A percentile compares a stretch with the other conserved stretches of the same genome.
Conservation (phyloP, 2,113 vertebrate species). For the Pygoscelis antarcticus region DNA sequence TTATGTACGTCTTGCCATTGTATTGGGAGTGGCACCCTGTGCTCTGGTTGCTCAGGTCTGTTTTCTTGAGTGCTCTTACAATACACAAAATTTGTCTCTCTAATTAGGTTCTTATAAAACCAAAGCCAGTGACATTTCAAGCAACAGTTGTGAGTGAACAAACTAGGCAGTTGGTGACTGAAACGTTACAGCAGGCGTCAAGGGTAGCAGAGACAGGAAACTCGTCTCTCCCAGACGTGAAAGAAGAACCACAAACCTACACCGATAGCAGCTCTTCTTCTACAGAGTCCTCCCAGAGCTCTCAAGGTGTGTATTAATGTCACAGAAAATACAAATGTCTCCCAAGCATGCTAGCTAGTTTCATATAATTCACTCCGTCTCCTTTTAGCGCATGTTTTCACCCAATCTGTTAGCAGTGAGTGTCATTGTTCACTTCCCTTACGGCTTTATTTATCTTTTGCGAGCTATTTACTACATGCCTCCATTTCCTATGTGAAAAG, state of each 20-base stretch:
- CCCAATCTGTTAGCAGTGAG: background rate
- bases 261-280: constrained; percentile 82
- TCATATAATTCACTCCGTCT: background rate
- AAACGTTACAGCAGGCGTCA: constrained; percentile 93
- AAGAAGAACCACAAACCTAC: constrained; percentile 81
- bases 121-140: constrained; percentile 95
- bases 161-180: constrained; percentile 92
- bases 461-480: background rate
- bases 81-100: background rate
- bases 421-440: background rate
- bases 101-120: constrained; percentile 94
- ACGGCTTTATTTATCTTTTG: background rate
- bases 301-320: constrained; percentile 77
- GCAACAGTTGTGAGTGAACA: constrained; percentile 94
- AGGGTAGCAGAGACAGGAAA: constrained; percentile 80
- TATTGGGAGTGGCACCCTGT: background rate
- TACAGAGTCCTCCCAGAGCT: constrained; percentile 80
- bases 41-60: background rate
- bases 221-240: constrained; percentile 79
- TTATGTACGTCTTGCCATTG: background rate
- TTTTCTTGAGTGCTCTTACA: constrained; percentile 18
- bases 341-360: background rate
- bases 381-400: background rate
- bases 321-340: background rate
- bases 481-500: background rate